Evolutionary conservation across 2,113 vertebrate genomes (phyloP).

Genomic region (Microcebus tavaratra): DNA sequence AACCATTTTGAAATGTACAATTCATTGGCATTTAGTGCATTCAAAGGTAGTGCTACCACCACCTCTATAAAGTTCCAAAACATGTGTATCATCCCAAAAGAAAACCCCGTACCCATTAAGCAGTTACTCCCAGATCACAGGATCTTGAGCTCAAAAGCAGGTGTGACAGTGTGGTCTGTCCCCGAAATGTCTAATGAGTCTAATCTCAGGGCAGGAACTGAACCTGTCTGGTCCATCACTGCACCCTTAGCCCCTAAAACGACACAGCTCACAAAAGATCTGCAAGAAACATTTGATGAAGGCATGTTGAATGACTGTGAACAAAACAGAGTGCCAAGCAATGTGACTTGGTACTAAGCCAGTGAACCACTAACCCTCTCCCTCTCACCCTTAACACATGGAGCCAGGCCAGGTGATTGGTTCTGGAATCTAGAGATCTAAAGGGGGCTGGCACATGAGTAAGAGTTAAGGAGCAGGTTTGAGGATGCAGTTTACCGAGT

Average conservation of each 20-base stretch:
- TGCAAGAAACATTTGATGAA: background rate
- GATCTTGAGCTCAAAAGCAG: background rate
- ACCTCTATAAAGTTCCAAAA: background rate
- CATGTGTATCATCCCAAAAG: background rate
- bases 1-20: background rate
- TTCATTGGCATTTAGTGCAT: background rate
- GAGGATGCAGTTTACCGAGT: background rate
- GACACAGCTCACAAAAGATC: background rate
- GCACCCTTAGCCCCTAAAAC: too few relatives aligned
- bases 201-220: background rate
- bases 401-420: background rate
- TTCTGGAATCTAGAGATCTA: background rate
- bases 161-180: background rate
- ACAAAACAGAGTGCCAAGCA: background rate
- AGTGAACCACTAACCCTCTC: background rate
- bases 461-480: background rate
- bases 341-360: background rate
- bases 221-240: background rate
- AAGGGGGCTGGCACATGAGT: too few relatives aligned
- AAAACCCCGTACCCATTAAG: background rate
- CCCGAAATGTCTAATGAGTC: background rate
- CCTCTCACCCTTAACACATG: background rate
- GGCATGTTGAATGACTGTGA: background rate
- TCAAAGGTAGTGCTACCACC: background rate
- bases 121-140: background rate